Percentiles rank a stretch among this genome's conserved stretches.
These are phyloP conservation scores for Etheostoma nigrum DNA, from an alignment of 2,797 vertebrate genomes.

Conservation along the genomic window DNA sequence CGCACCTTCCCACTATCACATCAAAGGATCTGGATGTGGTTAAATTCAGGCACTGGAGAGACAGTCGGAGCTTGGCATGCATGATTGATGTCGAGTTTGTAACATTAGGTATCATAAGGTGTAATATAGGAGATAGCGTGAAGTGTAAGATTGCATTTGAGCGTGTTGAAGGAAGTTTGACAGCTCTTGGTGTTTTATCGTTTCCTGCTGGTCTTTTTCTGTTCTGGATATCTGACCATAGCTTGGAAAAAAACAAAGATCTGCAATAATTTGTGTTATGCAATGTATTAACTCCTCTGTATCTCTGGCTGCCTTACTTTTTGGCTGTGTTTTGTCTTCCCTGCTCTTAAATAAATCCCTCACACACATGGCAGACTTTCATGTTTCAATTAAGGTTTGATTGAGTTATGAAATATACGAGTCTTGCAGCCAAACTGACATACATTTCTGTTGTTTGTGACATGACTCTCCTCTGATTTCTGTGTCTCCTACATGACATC, in stretches of 20 bases:
- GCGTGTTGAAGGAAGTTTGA: slow-evolving; percentile 67
- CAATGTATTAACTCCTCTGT: slow-evolving; percentile 46
- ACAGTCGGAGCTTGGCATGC: slow-evolving; percentile 71
- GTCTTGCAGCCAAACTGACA: slow-evolving; percentile 71
- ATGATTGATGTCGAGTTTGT: slow-evolving; percentile 83
- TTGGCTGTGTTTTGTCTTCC: slow-evolving; percentile 23
- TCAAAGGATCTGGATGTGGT: slow-evolving; percentile 80
- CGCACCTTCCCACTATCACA: slow-evolving; percentile 75
- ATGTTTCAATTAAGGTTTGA: slow-evolving; percentile 82
- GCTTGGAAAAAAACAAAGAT: slow-evolving; percentile 54
- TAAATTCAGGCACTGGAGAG: slow-evolving; percentile 78
- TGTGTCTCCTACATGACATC: slow-evolving; percentile 79
- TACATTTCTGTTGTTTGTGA: slow-evolving; percentile 77
- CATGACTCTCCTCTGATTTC: slow-evolving; percentile 71
- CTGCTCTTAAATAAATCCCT: slow-evolving; percentile 39
- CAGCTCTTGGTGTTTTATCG: slow-evolving; percentile 69
- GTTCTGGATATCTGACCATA: slow-evolving; percentile 61
- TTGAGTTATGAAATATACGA: slow-evolving; percentile 79
- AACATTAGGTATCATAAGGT: slow-evolving; percentile 82
- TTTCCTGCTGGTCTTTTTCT: slow-evolving; percentile 55
- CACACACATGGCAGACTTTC: slow-evolving; percentile 52
- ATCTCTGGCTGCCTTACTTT: slow-evolving; percentile 24
- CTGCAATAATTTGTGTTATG: slow-evolving; percentile 61
- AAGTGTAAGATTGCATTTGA: slow-evolving; percentile 74
- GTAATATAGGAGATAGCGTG: slow-evolving; percentile 76